Evolutionary conservation across 2,113 vertebrate species (phyloP), one percentile per base, ranked within the genome.

Genomic region (Heterotis niloticus): DNA sequence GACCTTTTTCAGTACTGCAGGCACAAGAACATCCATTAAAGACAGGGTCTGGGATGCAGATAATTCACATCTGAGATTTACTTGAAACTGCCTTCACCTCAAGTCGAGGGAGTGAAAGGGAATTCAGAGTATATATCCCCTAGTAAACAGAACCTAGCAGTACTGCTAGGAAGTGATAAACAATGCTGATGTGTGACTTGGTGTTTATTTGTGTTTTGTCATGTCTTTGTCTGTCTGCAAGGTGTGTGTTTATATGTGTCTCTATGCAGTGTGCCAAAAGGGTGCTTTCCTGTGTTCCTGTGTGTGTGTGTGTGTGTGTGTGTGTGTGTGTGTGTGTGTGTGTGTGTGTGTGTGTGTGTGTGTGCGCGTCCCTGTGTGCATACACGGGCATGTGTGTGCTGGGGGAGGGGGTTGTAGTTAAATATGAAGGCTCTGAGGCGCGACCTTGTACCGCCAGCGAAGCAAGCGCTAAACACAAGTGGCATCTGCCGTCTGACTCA

Each of bases 401-500:
- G 28, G 23, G 59, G 81, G 83, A 23, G 80, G 79, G 78, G 77
- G 75, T 76, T 70, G 69, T 67, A 82, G 82, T 87, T 85, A 85
- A 86, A 81, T 78, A 83, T 51, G 78, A 80, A 76, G 77, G 83
- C 79, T 20, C 10, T 68, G 79, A 83, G 85, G 81, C 77, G 3
- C 20, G 52, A 88, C 87, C 88, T 83, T 78, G 82, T 93, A 92
- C 86, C 87, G 87, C 90, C 90, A 89, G 88, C 81, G 85, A 91
- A 82, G 86, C 87, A 66, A 88, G 89, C 80, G 78, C 87, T 90
- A 91, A 92, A 88, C 84, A 78, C 86, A 91, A 92, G 91, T 88
- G 91, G 87, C 91, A 91, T 87, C 83, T 84, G 86, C 91, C 89
- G 87, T 88, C 88, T 92, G 91, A 93, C 86, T 88, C 88, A 88